Base-by-base conservation (phyloP, 2,797 vertebrate species). In the Megaceryle alcyon region DNA sequence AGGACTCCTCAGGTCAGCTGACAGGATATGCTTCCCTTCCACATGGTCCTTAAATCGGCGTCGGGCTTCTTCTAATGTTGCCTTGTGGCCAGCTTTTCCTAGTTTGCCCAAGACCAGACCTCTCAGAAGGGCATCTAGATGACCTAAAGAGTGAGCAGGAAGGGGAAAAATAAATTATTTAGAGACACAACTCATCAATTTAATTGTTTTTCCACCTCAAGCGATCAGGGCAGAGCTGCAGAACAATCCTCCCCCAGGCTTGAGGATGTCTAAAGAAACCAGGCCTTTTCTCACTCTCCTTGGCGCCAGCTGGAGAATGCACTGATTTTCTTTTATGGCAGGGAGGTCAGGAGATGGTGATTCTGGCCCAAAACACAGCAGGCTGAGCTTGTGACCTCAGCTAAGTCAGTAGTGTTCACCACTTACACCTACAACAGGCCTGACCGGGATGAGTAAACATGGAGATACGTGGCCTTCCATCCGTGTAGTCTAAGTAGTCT, bases 81-180 rank as follows among this genome's bases (percentile, higher is more conserved):
- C 98, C 93, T 99, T 99, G 98, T 99, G 99, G 88, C 99, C 99
- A 4, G 99, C 99, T 96, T 99, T 99, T 3, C 99, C 99, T 73
- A 99, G 97, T 93, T 99, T 99, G 23, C 99, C 99, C 95, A 99
- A 95, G 44, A 99, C 99, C 96, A 99, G 98, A 29, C 99, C 98
- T 94, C 99, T 98, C 72, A 99, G 93, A 79, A 99, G 98, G 33
- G 99, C 99, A 26, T 99, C 99, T 65, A 99, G 97, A 91, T 99
- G 99, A 82, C 99, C 99, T 99, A 76, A 43, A 75, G 41, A 56
- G 46, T 0, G 59, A 85, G 48, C 6, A 73, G 66, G 6, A 78
- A 18, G 39, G 19, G 46, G 20, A 72, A 59, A 89, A 59, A 13
- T 22, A 10, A 5, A 48, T 49, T 31, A 82, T 35, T 66, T 6